Evolutionary conservation across 2,888 invertebrate species (phyloP).

Genomic region (Chrysolina oricalcia): DNA sequence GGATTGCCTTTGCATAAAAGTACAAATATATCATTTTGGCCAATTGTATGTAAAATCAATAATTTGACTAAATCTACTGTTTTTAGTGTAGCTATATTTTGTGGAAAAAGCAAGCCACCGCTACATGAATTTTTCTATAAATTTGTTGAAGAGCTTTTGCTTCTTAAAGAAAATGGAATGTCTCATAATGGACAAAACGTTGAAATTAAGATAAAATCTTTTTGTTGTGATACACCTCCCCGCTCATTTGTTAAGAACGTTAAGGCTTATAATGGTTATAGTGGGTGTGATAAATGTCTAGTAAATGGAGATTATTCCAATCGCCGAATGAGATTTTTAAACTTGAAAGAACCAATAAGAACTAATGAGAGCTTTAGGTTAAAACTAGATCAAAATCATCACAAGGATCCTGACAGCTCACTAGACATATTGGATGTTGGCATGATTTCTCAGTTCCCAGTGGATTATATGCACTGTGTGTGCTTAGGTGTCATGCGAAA

Average conservation of each 20-base stretch:
- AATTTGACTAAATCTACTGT: too few species aligned
- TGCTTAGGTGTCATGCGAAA: slow-evolving; percentile 51
- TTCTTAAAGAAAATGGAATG: too few species aligned
- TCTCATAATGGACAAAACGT: too few species aligned
- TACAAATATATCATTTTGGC: slow-evolving; percentile 24
- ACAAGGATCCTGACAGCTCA: slow-evolving; percentile 33
- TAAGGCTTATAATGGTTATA: slow-evolving; percentile 46
- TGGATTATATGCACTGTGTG: slow-evolving; percentile 29
- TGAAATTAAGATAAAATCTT: too few species aligned
- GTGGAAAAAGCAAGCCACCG: neutral
- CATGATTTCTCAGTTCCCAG: slow-evolving; percentile 55
- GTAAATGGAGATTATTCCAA: slow-evolving; percentile 46
- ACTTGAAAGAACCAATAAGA: slow-evolving; percentile 48
- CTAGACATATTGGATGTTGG: slow-evolving; percentile 45
- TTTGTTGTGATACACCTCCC: too few species aligned
- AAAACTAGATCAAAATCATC: neutral
- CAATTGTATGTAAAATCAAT: slow-evolving; percentile 11
- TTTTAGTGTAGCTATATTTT: slow-evolving; percentile 37
- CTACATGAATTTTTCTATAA: too few species aligned
- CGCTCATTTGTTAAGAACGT: too few species aligned
- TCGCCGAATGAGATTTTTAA: slow-evolving; percentile 50
- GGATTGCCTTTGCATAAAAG: slow-evolving; percentile 33
- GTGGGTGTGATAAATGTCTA: too few species aligned
- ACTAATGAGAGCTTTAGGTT: slow-evolving; percentile 42
- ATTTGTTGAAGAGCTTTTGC: too few species aligned